phyloP scores from a whole-genome alignment of 2,113 vertebrate species.

The Butorides virescens region DNA sequence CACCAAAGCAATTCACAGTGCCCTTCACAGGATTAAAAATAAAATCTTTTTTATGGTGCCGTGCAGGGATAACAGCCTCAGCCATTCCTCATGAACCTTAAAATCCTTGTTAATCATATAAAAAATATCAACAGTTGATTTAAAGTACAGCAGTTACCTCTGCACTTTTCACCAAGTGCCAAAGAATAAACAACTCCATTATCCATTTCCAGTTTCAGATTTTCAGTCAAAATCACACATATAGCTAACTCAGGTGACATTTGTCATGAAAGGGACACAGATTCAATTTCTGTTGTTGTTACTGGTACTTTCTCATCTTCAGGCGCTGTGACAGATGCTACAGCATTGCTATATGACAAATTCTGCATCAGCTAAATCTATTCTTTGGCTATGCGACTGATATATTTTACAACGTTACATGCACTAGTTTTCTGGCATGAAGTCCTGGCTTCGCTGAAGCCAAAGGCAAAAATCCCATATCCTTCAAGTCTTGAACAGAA shows the following conservation, averaged over 20 bases:
- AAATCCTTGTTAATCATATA: constrained; percentile 74
- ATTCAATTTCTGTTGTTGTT: constrained; percentile 53
- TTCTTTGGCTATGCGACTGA: not conserved
- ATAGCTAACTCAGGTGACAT: constrained; percentile 21
- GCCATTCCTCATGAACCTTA: constrained; percentile 60
- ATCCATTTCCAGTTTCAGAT: constrained; percentile 18
- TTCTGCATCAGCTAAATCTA: not conserved
- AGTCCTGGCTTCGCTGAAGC: not conserved
- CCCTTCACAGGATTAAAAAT: constrained; percentile 72
- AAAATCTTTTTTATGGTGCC: constrained; percentile 54
- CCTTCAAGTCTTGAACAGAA: not conserved
- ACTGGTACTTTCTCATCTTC: constrained; percentile 19
- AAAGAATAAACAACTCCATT: constrained; percentile 23
- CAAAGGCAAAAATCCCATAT: not conserved
- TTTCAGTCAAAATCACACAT: constrained; percentile 40
- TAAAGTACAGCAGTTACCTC: constrained; percentile 19
- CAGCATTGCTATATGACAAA: not conserved
- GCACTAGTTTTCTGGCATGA: not conserved
- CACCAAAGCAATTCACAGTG: constrained; percentile 60
- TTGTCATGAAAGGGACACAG: constrained; percentile 12
- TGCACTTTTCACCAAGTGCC: constrained; percentile 33
- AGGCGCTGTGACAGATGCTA: not conserved
- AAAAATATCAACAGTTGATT: constrained; percentile 42
- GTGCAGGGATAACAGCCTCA: constrained; percentile 14
- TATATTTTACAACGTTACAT: not conserved